phyloP scores from a whole-genome alignment of 2,888 invertebrate genomes.

The Caenorhabditis sp. region DNA sequence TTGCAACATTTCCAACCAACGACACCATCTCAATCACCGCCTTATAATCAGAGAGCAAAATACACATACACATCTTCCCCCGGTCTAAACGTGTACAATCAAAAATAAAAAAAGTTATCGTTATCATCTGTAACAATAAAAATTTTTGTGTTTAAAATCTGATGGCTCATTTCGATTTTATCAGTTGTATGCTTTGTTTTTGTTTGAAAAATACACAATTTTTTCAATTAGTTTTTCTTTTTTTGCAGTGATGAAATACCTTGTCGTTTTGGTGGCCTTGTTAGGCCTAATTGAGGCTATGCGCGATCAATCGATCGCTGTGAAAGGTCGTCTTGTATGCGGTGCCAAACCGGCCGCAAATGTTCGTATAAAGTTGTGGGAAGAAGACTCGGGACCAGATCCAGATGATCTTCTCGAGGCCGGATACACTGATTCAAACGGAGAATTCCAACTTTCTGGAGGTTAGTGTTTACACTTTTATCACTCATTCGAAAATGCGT shows the following conservation, averaged over 20 bases:
- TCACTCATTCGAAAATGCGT: too few species aligned
- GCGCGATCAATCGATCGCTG: slow-evolving; percentile 47
- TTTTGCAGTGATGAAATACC: neutral
- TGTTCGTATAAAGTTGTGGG: slow-evolving; percentile 61
- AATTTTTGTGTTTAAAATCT: too few species aligned
- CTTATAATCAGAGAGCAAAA: too few species aligned
- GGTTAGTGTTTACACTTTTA: neutral
- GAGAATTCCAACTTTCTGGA: slow-evolving; percentile 49
- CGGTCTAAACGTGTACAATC: too few species aligned
- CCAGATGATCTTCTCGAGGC: slow-evolving; percentile 60
- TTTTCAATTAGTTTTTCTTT: neutral
- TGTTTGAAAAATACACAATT: too few species aligned
- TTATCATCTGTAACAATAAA: neutral
- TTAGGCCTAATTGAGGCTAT: slow-evolving; percentile 14
- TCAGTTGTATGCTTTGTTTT: neutral
- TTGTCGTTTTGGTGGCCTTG: neutral
- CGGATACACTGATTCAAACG: slow-evolving; percentile 56
- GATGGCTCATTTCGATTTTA: neutral
- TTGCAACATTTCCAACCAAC: slow-evolving; percentile 16
- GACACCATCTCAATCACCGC: slow-evolving; percentile 41
- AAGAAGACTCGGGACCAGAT: slow-evolving; percentile 58
- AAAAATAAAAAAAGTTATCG: neutral
- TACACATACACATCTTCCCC: too few species aligned
- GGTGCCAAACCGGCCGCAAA: slow-evolving; percentile 52
- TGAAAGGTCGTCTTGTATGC: slow-evolving; percentile 56